Percentiles rank a stretch among this genome's conserved stretches.
Evolutionary conservation across 1,140 invertebrate species (phyloP).

Genomic region (Mercenaria mercenaria): DNA sequence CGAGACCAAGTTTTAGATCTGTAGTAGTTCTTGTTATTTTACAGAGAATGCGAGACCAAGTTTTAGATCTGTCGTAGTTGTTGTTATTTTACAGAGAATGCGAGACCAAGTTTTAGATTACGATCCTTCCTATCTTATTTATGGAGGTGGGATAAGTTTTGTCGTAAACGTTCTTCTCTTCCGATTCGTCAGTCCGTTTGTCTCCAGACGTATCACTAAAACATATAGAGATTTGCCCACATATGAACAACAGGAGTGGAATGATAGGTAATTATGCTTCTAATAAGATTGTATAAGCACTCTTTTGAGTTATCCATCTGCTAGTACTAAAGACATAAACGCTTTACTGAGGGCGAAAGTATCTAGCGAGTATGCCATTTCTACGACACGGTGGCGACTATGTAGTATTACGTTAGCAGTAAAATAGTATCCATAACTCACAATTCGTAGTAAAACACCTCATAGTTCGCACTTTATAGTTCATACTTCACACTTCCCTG

Average conservation of each 20-base stretch:
- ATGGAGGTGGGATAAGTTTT: slow-evolving; percentile 29
- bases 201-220: background rate
- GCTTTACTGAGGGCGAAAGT: background rate
- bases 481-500: too few species aligned
- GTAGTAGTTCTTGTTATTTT: background rate
- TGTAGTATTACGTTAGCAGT: too few species aligned
- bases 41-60: background rate
- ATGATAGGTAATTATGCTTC: slow-evolving; percentile 54
- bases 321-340: background rate
- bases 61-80: background rate
- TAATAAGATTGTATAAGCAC: background rate
- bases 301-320: background rate
- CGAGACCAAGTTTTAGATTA: slow-evolving; percentile 17
- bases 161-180: slow-evolving; percentile 10
- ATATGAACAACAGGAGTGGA: slow-evolving; percentile 29
- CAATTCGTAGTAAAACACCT: too few species aligned
- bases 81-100: background rate
- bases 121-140: slow-evolving; percentile 32
- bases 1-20: too few species aligned
- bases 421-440: too few species aligned
- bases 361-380: background rate
- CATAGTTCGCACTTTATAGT: too few species aligned
- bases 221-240: background rate
- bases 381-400: background rate
- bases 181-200: slow-evolving; percentile 24